Evolutionary conservation across 1,140 invertebrate species (phyloP), one percentile per base, ranked within the genome.

Genomic region (Papilio machaon): DNA sequence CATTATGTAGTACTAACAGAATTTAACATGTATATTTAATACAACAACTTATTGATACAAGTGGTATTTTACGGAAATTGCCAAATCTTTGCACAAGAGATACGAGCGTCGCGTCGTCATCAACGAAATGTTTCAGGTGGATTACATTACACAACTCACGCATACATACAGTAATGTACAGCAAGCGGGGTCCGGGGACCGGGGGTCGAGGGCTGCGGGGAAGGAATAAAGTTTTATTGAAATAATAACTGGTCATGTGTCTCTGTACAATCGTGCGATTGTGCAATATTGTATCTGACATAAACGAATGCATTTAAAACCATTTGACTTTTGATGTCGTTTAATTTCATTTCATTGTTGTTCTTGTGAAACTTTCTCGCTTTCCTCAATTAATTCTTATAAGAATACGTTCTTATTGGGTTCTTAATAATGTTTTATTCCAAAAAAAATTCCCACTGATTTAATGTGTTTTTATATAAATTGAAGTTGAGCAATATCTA

Each of bases 21-120:
- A 30, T 23, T 23, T 30, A 64, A 64, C 4, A 30, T 30, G 19
- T 3, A 30, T 30, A 64, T 64, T 11, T 30, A 9, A 9, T 30
- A 35, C 30, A 67, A 30, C 10, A 67, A 67, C 64, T 35, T 67
- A 35, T 67, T 67, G 64, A 67, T 15, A 67, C 23, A 67, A 67
- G 64, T 67, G 64, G 11, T 67, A 67, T 67, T 67, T 67, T 67
- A 15, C 64, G 64, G 64, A 67, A 67, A 67, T 67, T 67, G 64
- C 64, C 64, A 67, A 67, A 67, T 67, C 64, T 67, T 67, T 67
- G 30, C 64, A 67, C 64, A 67, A 67, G 64, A 67, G 64, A 67
- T 67, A 67, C 64, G 60, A 64, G 23, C 23, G 19, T 64, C 38
- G 23, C 23, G 19, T 64, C 38, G 38, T 2, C 38, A 64, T 64